Conservation (phyloP, 2,113 vertebrate species). For the Chrysochloris asiatica region DNA sequence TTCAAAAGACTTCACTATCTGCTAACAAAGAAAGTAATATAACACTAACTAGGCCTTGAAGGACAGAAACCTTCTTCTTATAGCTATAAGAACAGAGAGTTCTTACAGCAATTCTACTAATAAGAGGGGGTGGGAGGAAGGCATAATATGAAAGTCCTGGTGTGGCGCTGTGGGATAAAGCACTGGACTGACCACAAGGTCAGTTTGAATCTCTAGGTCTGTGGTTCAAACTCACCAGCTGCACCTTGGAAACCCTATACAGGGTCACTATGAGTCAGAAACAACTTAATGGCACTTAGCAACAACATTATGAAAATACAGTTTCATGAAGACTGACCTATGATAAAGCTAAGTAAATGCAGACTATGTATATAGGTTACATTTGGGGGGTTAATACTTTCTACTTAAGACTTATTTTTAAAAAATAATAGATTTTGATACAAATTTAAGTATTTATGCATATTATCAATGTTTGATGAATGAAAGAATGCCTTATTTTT, state of each 20-base stretch:
- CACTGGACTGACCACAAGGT: too few relatives aligned
- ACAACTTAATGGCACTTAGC: too few relatives aligned
- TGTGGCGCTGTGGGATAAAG: too few relatives aligned
- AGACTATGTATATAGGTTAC: not conserved
- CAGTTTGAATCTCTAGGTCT: too few relatives aligned
- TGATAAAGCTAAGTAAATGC: not conserved
- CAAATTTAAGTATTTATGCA: not conserved
- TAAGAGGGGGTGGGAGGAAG: not conserved
- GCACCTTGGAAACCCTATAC: too few relatives aligned
- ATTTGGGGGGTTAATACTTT: not conserved
- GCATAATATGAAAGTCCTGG: not conserved
- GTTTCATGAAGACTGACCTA: not conserved
- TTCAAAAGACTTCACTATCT: conserved; percentile 2
- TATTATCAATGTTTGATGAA: not conserved
- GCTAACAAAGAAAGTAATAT: not conserved
- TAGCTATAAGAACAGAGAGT: too few relatives aligned
- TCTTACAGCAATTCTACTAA: not conserved
- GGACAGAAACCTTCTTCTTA: not conserved
- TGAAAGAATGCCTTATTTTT: conserved; percentile 6
- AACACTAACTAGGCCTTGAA: not conserved
- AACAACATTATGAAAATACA: not conserved
- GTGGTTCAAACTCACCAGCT: too few relatives aligned
- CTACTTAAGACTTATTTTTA: not conserved
- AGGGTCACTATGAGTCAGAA: too few relatives aligned
- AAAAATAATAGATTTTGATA: not conserved